Evolutionary conservation across 2,888 invertebrate genomes (phyloP), one percentile per base, ranked within the genome.

Genomic region (Hanleya hanleyi): DNA sequence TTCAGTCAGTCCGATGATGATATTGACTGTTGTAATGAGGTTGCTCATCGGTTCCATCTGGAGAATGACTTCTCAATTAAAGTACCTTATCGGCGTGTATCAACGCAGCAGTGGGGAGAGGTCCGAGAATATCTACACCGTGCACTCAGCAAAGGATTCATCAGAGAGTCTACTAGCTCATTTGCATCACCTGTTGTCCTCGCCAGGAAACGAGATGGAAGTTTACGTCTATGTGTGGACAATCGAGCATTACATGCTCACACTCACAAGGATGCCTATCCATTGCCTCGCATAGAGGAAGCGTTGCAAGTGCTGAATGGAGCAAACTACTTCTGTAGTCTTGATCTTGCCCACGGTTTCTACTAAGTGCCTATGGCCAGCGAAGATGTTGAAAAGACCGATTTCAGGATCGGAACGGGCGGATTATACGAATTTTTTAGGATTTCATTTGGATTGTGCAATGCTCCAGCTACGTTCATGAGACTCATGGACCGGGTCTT

Each of bases 251-350:
- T 86, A 2, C 86, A 84, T 75, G 65, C 71, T 9, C 67, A 76
- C 15, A 83, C 84, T 15, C 67, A 64, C 2, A 75, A 77, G 49
- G 83, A 86, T 67, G 69, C 70, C 7, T 81, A 77, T 67, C 84
- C 84, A 1, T 66, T 87, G 7, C 82, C 85, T 3, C 33, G 76
- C 4, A 82, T 87, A n/a, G 75, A 83, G n/a, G 82, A 83, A 26
- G 71, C 74, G 1, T 64, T 85, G n/a, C 77, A 83, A 22, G 68
- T 65, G 1, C 47, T 83, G 32, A 37, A 62, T 7, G 77, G 80
- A 18, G 73, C 77, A 3, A 70, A 67, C 12, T 79, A 70, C 36
- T 83, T 86, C 57, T 69, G 70, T n/a, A 70, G 69, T 71, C 65
- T 77, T 37, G 78, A 76, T 22, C 67, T 77, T 32, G 67, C 68